phyloP scores from a whole-genome alignment of 2,888 invertebrate species.

The Malacosoma neustria region DNA sequence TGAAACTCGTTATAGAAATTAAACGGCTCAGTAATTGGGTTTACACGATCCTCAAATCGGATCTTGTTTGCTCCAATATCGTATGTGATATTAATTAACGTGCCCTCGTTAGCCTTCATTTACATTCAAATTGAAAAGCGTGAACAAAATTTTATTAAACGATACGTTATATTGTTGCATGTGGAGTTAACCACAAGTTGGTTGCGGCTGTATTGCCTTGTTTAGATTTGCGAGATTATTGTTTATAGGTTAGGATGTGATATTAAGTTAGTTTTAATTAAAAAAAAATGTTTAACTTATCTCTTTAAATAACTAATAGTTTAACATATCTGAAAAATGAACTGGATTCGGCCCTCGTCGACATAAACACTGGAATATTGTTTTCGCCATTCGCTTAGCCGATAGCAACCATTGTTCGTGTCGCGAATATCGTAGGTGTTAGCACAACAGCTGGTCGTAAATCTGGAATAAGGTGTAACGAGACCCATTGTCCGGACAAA shows the following conservation, averaged over 20 bases:
- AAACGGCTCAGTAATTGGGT: background rate
- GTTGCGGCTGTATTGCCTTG: slow-evolving; percentile 2
- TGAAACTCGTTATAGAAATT: background rate
- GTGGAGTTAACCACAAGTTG: slow-evolving; percentile 1
- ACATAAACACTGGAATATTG: slow-evolving; percentile 29
- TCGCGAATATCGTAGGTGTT: slow-evolving; percentile 13
- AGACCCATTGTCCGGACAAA: slow-evolving; percentile 31
- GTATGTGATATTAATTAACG: slow-evolving; percentile 38
- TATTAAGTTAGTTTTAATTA: background rate
- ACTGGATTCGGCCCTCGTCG: background rate
- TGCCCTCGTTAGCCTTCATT: slow-evolving; percentile 33
- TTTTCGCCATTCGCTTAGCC: slow-evolving; percentile 21
- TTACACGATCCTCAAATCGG: background rate
- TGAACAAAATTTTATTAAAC: slow-evolving; percentile 37
- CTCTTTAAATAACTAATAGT: background rate
- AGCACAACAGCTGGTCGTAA: slow-evolving; percentile 30
- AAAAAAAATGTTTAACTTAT: background rate
- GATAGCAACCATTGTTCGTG: slow-evolving; percentile 48
- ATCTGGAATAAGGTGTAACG: slow-evolving; percentile 42
- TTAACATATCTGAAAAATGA: background rate
- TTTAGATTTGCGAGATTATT: background rate
- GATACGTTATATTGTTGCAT: background rate
- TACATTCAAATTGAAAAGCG: slow-evolving; percentile 53
- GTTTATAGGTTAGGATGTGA: background rate
- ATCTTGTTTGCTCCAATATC: slow-evolving; percentile 10